Evolutionary conservation across 2,888 invertebrate genomes (phyloP), one percentile per base, ranked within the genome.

Genomic region (Elmis aenea): DNA sequence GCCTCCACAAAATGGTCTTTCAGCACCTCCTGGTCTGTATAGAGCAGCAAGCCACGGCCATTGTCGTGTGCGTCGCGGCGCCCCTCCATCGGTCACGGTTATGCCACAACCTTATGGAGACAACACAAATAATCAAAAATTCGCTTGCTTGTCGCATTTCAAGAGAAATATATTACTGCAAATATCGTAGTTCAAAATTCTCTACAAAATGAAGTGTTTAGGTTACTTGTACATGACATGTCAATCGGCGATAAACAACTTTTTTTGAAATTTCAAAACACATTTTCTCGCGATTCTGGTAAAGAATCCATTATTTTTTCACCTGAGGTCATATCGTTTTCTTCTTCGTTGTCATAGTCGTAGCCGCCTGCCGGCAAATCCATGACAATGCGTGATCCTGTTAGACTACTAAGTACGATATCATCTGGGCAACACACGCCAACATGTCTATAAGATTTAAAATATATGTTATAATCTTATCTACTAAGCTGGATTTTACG

Each of bases 11-110:
- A 79, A 85, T 33, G 79, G 77, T 58, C 78, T 75, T 20, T 74
- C 70, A 13, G 52, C 30, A 12, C 57, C 57, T 30, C 69, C 64
- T 11, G 75, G 73, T 0, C 79, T 75, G 9, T 87, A 73, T 40
- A 91, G 63, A 1, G 85, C 87, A 0, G 80, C 88, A 76, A 90
- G 83, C 91, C 90, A 83, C 3, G 90, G 90, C 81, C 87, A 90
- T 57, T 85, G 84, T 26, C n/a, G n/a, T n/a, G n/a, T n/a, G n/a
- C n/a, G n/a, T n/a, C n/a, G n/a, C n/a, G n/a, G n/a, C n/a, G n/a
- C n/a, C n/a, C n/a, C n/a, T n/a, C n/a, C 18, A 8, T 8, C 18
- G 18, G 18, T 18, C 8, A 8, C 18, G 8, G 18, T 6, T 18
- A 18, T 5, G 18, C 18, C 18, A 18, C 18, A 18, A 18, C 18